Percentiles rank a stretch among this genome's conserved stretches.
phyloP scores from a whole-genome alignment of 1,140 invertebrate species.

The Drosophila erecta region DNA sequence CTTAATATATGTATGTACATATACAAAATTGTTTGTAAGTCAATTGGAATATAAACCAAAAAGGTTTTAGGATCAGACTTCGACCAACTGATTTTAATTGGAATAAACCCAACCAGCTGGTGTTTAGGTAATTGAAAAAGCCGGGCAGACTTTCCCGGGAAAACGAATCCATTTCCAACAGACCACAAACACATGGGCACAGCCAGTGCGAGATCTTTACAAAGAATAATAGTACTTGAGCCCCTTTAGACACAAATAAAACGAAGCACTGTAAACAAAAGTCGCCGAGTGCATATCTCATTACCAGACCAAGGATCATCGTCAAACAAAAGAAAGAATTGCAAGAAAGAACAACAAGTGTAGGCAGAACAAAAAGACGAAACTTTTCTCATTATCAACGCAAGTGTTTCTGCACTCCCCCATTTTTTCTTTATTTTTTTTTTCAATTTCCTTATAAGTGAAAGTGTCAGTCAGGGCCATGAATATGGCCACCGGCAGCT shows the following conservation, averaged over 20 bases:
- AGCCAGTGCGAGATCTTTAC: constrained; percentile 38
- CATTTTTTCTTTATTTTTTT: background rate
- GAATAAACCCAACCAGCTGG: constrained; percentile 19
- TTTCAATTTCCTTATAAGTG: constrained; percentile 17
- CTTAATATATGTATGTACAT: too few relatives aligned
- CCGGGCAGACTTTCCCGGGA: constrained; percentile 21
- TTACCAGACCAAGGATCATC: constrained; percentile 73
- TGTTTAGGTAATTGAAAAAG: constrained; percentile 22
- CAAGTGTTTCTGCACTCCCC: constrained; percentile 60
- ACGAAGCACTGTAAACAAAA: constrained; percentile 57
- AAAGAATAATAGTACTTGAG: constrained; percentile 33
- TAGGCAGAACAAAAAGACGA: constrained; percentile 16
- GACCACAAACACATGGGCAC: constrained; percentile 37
- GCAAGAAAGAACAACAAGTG: constrained; percentile 38
- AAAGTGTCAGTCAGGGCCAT: constrained; percentile 51
- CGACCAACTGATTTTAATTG: background rate
- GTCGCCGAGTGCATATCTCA: constrained; percentile 61
- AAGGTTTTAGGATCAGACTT: background rate
- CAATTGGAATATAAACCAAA: too few relatives aligned
- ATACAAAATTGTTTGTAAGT: too few relatives aligned
- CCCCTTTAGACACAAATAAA: constrained; percentile 2
- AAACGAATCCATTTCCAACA: constrained; percentile 15
- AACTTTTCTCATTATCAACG: constrained; percentile 75
- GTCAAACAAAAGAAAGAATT: constrained; percentile 57
- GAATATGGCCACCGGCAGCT: constrained; percentile 52